These are phyloP conservation scores for Zaprionus kolodkinae DNA, from an alignment of 1,140 invertebrate species.

Conservation along the genomic window DNA sequence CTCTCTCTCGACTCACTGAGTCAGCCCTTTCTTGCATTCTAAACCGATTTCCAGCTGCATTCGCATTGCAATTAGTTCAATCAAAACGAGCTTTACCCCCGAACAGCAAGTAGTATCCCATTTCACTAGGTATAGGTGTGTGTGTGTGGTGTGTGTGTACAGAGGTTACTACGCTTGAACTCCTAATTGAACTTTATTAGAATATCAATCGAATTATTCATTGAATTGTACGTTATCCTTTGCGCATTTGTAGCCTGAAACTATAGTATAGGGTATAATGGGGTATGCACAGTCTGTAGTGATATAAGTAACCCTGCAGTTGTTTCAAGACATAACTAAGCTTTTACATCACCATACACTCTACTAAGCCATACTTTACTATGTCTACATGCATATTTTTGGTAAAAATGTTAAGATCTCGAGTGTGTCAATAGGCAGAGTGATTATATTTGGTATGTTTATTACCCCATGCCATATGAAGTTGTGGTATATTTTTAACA, in stretches of 20 bases:
- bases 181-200: neutral
- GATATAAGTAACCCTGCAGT: too few relatives aligned
- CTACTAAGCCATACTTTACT: too few relatives aligned
- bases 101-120: neutral
- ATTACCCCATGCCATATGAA: too few relatives aligned
- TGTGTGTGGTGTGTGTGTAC: neutral
- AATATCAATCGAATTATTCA: neutral
- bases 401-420: too few relatives aligned
- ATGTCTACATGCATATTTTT: too few relatives aligned
- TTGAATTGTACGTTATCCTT: neutral
- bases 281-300: neutral
- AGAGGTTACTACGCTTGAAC: neutral
- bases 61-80: constrained; percentile 3
- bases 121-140: neutral
- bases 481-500: too few relatives aligned
- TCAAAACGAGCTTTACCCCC: neutral
- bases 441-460: too few relatives aligned
- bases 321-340: too few relatives aligned
- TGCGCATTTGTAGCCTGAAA: neutral
- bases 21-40: neutral
- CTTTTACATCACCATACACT: too few relatives aligned
- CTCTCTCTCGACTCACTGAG: neutral
- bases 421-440: too few relatives aligned
- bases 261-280: neutral
- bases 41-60: neutral